phyloP scores from a whole-genome alignment of 2,113 vertebrate genomes.

The Ptilorrhoa leucosticta region DNA sequence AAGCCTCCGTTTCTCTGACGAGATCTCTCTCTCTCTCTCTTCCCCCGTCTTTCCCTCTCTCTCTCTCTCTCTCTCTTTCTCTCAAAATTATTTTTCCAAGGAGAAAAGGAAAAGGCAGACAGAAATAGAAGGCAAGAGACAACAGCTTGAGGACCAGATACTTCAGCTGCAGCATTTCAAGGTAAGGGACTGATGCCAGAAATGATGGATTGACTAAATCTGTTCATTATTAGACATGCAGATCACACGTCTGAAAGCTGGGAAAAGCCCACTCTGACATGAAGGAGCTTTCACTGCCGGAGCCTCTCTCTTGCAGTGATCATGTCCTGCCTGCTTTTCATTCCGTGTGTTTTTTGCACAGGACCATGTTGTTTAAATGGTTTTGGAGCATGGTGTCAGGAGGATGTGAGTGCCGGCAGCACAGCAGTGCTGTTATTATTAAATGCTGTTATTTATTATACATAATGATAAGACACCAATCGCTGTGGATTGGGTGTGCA shows the following conservation, averaged over 20 bases:
- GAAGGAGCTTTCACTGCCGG: background rate
- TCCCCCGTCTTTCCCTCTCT: constrained; percentile 28
- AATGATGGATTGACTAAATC: constrained; percentile 40
- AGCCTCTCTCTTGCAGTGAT: constrained; percentile 32
- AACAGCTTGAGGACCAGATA: constrained; percentile 92
- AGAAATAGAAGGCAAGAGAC: constrained; percentile 93
- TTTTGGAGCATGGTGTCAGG: background rate
- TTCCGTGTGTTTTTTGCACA: constrained; percentile 7
- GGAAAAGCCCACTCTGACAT: constrained; percentile 53
- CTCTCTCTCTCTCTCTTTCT: constrained; percentile 48
- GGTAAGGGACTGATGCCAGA: constrained; percentile 77
- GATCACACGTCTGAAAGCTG: constrained; percentile 56
- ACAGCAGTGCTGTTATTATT: background rate
- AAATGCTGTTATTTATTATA: constrained; percentile 11
- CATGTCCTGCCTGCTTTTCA: constrained; percentile 25
- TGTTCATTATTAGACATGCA: constrained; percentile 65
- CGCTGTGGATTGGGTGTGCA: constrained; percentile 9
- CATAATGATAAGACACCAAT: background rate
- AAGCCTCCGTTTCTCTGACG: constrained; percentile 55
- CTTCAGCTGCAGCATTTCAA: constrained; percentile 95
- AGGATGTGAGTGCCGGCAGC: background rate
- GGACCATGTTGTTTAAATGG: background rate
- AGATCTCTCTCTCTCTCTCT: constrained; percentile 52
- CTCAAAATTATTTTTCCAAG: constrained; percentile 73
- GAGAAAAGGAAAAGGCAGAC: constrained; percentile 96